Conservation (phyloP, 2,888 invertebrate genomes). For the Prenolepis imparis region DNA sequence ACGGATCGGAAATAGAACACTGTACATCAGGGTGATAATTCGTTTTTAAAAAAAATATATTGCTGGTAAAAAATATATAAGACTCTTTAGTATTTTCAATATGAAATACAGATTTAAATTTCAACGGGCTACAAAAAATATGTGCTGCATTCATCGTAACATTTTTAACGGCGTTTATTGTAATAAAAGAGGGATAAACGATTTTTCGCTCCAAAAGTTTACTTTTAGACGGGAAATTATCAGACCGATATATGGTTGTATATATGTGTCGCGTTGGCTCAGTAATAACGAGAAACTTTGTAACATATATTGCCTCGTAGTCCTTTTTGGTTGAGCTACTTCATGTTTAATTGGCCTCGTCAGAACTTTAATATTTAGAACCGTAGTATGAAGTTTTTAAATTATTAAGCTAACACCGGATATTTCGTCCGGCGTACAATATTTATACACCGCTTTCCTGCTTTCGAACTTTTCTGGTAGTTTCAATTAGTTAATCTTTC, state of each 20-base stretch:
- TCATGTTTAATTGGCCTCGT: conserved; percentile 36
- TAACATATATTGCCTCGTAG: neutral
- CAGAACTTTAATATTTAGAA: conserved; percentile 47
- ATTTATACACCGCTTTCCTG: conserved; percentile 46
- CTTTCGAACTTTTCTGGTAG: conserved; percentile 45
- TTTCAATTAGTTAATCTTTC: conserved; percentile 42
- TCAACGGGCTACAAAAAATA: no score
- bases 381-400: conserved; percentile 42
- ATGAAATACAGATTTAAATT: no score
- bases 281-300: conserved; percentile 23
- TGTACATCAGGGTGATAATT: neutral
- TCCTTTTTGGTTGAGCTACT: neutral
- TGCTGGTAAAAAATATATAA: no score
- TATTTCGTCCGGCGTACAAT: conserved; percentile 22
- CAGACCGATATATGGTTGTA: neutral
- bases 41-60: no score
- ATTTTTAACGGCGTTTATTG: neutral
- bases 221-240: neutral
- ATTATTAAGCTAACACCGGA: conserved; percentile 49
- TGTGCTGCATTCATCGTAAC: neutral
- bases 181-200: neutral
- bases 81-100: no score
- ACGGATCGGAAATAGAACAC: conserved; percentile 34
- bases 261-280: neutral
- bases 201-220: neutral